Conservation (phyloP, 2,113 vertebrate species). For the Indicator indicator region DNA sequence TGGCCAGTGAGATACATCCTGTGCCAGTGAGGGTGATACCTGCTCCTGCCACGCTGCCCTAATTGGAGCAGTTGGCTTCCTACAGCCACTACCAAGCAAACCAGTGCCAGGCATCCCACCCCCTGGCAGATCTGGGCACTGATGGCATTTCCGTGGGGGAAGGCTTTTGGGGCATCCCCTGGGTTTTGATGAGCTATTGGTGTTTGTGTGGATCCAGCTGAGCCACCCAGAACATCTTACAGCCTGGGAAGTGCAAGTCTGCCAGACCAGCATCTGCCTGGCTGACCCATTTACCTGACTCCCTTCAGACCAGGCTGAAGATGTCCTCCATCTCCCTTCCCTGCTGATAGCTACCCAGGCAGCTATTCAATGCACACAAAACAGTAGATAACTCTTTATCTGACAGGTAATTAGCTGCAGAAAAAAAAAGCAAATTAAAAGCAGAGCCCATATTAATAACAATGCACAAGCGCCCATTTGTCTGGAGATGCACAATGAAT, state of each 20-base stretch:
- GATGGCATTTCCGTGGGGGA: accelerated
- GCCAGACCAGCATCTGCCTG: not conserved
- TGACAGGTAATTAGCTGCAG: constrained; percentile 59
- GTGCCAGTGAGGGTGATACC: not conserved
- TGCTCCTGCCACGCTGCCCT: accelerated
- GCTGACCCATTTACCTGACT: accelerated
- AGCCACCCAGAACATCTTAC: too few species aligned
- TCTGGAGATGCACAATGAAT: constrained; percentile 60
- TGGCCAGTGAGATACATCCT: not conserved
- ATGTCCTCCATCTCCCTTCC: not conserved
- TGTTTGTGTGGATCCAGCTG: not conserved
- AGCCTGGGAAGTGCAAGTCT: not conserved
- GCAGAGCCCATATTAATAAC: constrained; percentile 59
- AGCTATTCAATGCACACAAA: not conserved
- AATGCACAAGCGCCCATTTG: not conserved
- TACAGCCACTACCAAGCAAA: accelerated
- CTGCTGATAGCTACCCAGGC: not conserved
- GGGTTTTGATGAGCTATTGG: not conserved
- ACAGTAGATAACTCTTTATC: constrained; percentile 28
- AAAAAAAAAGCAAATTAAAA: constrained; percentile 57
- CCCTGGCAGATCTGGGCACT: accelerated
- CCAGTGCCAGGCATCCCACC: accelerated
- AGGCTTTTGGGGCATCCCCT: not conserved
- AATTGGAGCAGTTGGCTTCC: not conserved
- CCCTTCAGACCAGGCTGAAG: not conserved